Evolutionary conservation across 2,888 invertebrate species (phyloP).

Genomic region (Ormyrus nitidulus): DNA sequence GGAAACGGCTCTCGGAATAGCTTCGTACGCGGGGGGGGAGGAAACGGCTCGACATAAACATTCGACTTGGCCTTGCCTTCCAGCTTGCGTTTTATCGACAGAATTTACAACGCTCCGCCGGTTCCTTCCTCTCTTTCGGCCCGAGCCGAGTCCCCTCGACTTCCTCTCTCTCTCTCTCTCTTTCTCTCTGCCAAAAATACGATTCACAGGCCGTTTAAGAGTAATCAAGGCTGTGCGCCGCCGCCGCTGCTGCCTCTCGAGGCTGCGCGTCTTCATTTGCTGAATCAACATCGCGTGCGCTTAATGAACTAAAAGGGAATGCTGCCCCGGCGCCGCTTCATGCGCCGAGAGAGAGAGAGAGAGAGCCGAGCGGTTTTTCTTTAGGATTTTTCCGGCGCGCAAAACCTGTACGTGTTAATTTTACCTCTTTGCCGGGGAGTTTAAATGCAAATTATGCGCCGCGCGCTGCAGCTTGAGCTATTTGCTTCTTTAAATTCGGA

Average conservation of each 20-base stretch:
- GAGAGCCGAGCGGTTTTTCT: constrained; percentile 1
- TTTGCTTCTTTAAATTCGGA: background rate
- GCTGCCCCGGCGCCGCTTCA: too few species aligned
- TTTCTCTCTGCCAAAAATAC: constrained; percentile 39
- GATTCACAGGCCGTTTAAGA: constrained; percentile 45
- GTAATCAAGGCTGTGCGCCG: constrained; percentile 21
- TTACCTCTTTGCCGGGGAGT: background rate
- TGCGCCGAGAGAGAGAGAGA: background rate
- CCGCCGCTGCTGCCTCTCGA: background rate
- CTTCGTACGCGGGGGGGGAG: too few species aligned
- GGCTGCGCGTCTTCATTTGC: constrained; percentile 27
- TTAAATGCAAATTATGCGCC: constrained; percentile 6
- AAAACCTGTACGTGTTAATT: constrained; percentile 12
- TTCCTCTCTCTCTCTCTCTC: constrained; percentile 17
- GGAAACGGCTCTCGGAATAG: too few species aligned
- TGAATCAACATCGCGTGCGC: constrained; percentile 33
- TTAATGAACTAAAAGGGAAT: constrained; percentile 20
- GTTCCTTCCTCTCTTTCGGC: background rate
- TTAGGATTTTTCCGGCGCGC: background rate
- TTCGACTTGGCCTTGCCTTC: too few species aligned
- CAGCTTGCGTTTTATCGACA: background rate
- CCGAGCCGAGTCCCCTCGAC: background rate
- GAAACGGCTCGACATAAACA: too few species aligned
- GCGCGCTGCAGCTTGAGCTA: background rate
- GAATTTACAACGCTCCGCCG: constrained; percentile 5